Conservation (phyloP, 2,888 invertebrate species). For the Agrotis segetum region DNA sequence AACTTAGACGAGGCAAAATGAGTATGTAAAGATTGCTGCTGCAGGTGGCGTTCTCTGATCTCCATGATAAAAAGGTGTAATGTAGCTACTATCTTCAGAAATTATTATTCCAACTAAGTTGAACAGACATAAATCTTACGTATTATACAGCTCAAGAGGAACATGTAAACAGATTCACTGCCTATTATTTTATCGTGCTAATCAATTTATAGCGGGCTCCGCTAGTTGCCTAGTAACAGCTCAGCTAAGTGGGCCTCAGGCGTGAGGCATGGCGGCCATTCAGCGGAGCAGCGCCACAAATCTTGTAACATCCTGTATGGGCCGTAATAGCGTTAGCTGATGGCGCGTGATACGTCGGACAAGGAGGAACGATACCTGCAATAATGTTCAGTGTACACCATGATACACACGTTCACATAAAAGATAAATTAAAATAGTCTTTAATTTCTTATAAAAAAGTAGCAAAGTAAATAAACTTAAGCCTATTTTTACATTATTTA, state of each 20-base stretch:
- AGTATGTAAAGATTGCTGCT: too few species aligned
- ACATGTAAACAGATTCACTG: constrained; percentile 9
- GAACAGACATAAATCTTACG: not conserved
- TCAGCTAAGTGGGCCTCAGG: constrained; percentile 31
- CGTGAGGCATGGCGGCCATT: constrained; percentile 55
- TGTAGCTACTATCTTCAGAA: not conserved
- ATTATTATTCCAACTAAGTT: not conserved
- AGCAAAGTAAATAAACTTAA: too few species aligned
- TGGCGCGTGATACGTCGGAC: constrained; percentile 15
- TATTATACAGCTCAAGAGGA: constrained; percentile 5
- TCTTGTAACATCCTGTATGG: constrained; percentile 37
- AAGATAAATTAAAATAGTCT: too few species aligned
- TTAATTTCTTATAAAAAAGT: too few species aligned
- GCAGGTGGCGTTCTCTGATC: too few species aligned
- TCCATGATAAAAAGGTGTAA: too few species aligned
- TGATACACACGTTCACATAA: too few species aligned
- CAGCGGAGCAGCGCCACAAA: constrained; percentile 49
- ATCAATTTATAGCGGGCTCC: constrained; percentile 38
- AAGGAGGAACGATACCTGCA: not conserved
- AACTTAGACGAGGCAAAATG: too few species aligned
- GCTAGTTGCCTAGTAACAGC: constrained; percentile 38
- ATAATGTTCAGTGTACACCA: not conserved
- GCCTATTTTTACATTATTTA: too few species aligned
- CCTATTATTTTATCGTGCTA: constrained; percentile 37
- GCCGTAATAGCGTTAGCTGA: constrained; percentile 39